phyloP scores from a whole-genome alignment of 2,797 vertebrate species.

The Sternarchorhynchus goeldii region DNA sequence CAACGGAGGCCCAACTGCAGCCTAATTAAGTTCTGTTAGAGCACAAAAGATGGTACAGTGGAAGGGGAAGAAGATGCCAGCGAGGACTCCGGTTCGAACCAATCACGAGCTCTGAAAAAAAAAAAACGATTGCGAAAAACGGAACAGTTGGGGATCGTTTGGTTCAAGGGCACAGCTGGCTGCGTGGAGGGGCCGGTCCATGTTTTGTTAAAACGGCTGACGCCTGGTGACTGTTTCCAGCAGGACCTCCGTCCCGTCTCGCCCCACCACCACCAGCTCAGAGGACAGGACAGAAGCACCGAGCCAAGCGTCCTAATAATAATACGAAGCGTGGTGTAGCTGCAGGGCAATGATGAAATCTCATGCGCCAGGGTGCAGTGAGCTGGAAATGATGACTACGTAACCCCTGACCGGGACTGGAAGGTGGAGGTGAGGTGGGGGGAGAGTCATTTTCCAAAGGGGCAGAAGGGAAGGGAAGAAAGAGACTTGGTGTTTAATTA shows the following conservation, averaged over 20 bases:
- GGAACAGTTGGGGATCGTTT: background rate
- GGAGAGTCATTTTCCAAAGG: slow-evolving; percentile 26
- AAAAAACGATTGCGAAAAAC: background rate
- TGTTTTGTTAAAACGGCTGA: background rate
- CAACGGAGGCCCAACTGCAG: no score
- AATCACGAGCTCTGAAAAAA: background rate
- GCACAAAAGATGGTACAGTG: no score
- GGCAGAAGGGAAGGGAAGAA: background rate
- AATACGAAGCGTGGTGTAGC: slow-evolving; percentile 25
- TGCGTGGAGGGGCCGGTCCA: no score
- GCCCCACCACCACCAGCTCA: slow-evolving; percentile 61
- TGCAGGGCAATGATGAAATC: slow-evolving; percentile 45
- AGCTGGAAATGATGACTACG: slow-evolving; percentile 50
- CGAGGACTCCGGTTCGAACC: background rate
- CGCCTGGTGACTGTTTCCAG: slow-evolving; percentile 60
- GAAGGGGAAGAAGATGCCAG: no score
- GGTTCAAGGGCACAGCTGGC: background rate
- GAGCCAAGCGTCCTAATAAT: slow-evolving; percentile 41
- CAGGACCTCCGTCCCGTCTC: slow-evolving; percentile 68
- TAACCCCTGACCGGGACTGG: slow-evolving; percentile 36
- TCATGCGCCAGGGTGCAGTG: slow-evolving; percentile 35
- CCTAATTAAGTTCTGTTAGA: no score
- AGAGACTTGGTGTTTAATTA: slow-evolving; percentile 31
- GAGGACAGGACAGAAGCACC: slow-evolving; percentile 49
- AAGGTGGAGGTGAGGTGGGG: background rate